These are phyloP conservation scores for Sapajus apella DNA, from an alignment of 2,113 vertebrate species.

Conservation along the genomic window DNA sequence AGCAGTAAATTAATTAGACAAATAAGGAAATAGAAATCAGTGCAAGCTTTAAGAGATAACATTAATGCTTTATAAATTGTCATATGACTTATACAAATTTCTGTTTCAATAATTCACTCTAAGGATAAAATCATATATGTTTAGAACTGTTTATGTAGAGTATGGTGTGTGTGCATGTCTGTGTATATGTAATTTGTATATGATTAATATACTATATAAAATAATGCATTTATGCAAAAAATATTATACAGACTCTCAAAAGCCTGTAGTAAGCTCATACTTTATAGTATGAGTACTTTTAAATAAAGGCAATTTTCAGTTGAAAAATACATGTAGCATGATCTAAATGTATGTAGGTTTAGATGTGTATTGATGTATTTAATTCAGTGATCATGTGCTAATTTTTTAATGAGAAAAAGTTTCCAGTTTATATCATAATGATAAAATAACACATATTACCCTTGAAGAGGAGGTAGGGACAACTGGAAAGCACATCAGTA, in stretches of 20 bases:
- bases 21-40: background rate
- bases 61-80: background rate
- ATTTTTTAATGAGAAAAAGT: slow-evolving; percentile 3
- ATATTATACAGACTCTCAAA: background rate
- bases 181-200: background rate
- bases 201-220: background rate
- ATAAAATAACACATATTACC: background rate
- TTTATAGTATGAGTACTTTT: background rate
- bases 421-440: background rate
- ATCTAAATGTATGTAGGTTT: background rate
- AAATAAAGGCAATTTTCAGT: background rate
- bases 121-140: background rate
- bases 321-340: background rate
- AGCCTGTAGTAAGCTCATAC: background rate
- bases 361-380: background rate
- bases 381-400: background rate
- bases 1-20: background rate
- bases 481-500: background rate
- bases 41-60: background rate
- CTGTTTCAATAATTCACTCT: background rate
- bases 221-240: background rate
- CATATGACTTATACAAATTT: background rate
- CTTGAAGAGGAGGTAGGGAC: background rate
- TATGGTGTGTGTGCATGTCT: background rate
- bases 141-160: background rate